Percentiles rank a stretch among this genome's conserved stretches.
Conservation (phyloP, 2,888 invertebrate species). For the Dichetophora obliterata region DNA sequence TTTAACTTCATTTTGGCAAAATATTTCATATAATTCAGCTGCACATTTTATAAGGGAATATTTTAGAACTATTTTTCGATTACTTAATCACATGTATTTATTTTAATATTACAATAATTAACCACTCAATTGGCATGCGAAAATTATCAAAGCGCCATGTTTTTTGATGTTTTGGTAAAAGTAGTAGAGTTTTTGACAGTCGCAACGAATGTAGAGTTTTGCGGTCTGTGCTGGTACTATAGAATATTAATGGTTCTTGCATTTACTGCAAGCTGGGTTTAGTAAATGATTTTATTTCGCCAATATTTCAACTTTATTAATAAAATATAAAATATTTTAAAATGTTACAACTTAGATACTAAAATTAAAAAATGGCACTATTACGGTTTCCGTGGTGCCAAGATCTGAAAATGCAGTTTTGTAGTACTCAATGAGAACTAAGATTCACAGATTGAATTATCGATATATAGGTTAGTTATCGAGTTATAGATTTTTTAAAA, state of each 20-base stretch:
- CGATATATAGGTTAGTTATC: too few species aligned
- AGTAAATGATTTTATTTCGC: background rate
- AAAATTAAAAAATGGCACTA: too few species aligned
- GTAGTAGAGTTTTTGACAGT: conserved; percentile 32
- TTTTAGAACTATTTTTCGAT: background rate
- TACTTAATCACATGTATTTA: background rate
- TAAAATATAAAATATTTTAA: too few species aligned
- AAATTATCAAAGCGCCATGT: conserved; percentile 34
- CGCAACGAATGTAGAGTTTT: background rate
- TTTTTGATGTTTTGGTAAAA: conserved; percentile 12
- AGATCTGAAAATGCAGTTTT: too few species aligned
- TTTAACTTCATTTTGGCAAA: background rate
- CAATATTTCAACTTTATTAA: too few species aligned
- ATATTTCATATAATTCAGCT: background rate
- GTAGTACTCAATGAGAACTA: too few species aligned
- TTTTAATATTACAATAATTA: conserved; percentile 1
- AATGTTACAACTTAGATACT: too few species aligned
- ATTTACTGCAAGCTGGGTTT: background rate
- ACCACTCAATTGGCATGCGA: background rate
- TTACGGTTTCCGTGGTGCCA: too few species aligned
- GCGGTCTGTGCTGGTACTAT: background rate
- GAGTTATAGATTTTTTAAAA: too few species aligned
- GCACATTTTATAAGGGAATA: background rate
- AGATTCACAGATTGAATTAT: too few species aligned
- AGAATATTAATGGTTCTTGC: background rate